Evolutionary conservation across 2,888 invertebrate genomes (phyloP).

Genomic region (Tanytarsus gracilentus): DNA sequence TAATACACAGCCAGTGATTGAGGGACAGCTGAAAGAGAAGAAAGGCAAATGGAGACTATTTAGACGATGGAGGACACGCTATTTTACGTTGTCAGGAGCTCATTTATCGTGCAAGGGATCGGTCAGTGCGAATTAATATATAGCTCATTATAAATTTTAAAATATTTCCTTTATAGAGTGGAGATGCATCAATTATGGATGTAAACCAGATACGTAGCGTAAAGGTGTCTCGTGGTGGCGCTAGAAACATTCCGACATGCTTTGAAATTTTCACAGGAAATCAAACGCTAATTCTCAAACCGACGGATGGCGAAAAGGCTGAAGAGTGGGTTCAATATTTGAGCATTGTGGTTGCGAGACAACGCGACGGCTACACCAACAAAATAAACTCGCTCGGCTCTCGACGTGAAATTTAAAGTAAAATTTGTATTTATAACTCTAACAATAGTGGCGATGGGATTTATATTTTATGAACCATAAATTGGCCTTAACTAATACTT

Average conservation of each 20-base stretch:
- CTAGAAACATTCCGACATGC: conserved; percentile 87
- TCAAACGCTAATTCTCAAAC: conserved; percentile 85
- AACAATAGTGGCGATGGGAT: too few relatives aligned
- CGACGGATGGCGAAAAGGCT: conserved; percentile 87
- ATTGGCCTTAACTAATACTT: too few relatives aligned
- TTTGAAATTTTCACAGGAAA: conserved; percentile 93
- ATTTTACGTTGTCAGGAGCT: conserved; percentile 88
- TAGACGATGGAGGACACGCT: conserved; percentile 83
- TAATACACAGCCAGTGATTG: conserved; percentile 78
- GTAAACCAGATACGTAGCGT: conserved; percentile 90
- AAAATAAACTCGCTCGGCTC: conserved; percentile 40
- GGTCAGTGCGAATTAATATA: conserved; percentile 47
- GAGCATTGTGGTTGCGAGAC: conserved; percentile 11
- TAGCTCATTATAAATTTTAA: background rate
- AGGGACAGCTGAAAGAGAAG: conserved; percentile 85
- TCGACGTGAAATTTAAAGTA: background rate
- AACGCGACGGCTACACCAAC: conserved; percentile 45
- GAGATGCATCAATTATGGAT: conserved; percentile 70
- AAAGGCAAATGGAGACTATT: conserved; percentile 87
- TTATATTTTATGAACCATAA: too few relatives aligned
- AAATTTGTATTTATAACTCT: background rate
- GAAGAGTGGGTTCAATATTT: conserved; percentile 63
- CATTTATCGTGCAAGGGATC: conserved; percentile 80
- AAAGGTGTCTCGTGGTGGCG: conserved; percentile 75
- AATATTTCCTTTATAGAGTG: conserved; percentile 52